Evolutionary conservation across 2,113 vertebrate genomes (phyloP), one percentile per base, ranked within the genome.

Genomic region (Mesembrinibis cayennensis): DNA sequence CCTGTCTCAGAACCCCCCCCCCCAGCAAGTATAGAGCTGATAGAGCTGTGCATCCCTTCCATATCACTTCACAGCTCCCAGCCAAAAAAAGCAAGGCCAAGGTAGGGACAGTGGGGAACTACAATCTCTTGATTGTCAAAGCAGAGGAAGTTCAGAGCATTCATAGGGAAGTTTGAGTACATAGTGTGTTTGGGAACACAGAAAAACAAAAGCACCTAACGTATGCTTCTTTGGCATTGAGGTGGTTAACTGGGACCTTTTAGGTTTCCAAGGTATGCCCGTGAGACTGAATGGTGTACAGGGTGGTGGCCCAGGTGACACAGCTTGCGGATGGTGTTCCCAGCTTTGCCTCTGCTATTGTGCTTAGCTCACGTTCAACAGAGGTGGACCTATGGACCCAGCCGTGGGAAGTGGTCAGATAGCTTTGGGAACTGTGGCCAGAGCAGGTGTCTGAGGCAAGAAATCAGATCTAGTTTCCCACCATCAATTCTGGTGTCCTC

Each of bases 1-100:
- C 4, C 9, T 42, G 30, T 25, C 32, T 50, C 13, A 71, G 32
- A 34, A 36, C 9, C 1, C 2, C 19, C 9, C 1, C 2, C 19
- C 32, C 23, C 36, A 29, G 26, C 5, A 50, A 21, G 1, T 38
- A 18, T 34, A 49, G 29, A 50, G 44, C 40, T 58, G 14, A 61
- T 59, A n/a, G 8, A 61, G 56, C 30, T 47, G 34, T 63, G 56
- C 17, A 77, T 8, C 22, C 5, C 9, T 53, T 69, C 49, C 38
- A 3, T 13, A 38, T 18, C 44, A 53, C 17, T 36, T 78, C 40
- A 72, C 26, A 78, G 44, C 4, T 16, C 10, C 4, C 30, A 65
- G 26, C 7, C 13, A 42, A 56, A 56, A 76, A 50, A 59, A 13
- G 1, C 66, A 67, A 38, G 32, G 27, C 23, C 22, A 62, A 40